Evolutionary conservation across 2,113 vertebrate species (phyloP).

Genomic region (Motacilla alba): DNA sequence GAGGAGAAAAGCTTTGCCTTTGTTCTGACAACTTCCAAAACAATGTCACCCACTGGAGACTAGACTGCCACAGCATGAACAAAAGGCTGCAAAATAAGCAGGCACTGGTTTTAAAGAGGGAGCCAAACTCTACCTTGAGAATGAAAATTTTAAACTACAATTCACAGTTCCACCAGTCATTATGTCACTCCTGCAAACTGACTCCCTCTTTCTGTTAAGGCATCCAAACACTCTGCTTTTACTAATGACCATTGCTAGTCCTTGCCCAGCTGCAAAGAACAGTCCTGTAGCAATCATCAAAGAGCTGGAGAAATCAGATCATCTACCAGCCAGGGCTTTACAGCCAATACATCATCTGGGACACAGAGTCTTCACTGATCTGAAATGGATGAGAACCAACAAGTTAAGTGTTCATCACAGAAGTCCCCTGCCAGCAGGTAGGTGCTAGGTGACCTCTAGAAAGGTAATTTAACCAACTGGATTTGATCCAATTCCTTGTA

Average conservation of each 20-base stretch:
- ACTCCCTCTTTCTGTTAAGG: not conserved
- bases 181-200: not conserved
- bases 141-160: not conserved
- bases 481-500: not conserved
- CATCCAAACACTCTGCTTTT: not conserved
- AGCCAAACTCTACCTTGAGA: not conserved
- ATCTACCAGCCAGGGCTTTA: not conserved
- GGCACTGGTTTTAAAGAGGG: not conserved
- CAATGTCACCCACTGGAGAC: rapidly evolving
- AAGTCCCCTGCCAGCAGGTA: not conserved
- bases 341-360: not conserved
- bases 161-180: not conserved
- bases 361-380: not conserved
- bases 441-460: not conserved
- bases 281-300: not conserved
- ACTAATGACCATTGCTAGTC: not conserved
- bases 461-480: not conserved
- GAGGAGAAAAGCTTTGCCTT: not conserved
- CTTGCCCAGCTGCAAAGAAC: not conserved
- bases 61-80: not conserved
- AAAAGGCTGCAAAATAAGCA: not conserved
- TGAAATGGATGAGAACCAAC: not conserved
- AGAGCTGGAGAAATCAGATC: not conserved
- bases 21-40: not conserved
- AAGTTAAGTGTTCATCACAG: not conserved